These are phyloP conservation scores for Lophotis ruficrista DNA, from an alignment of 2,113 vertebrate genomes.

Conservation along the genomic window DNA sequence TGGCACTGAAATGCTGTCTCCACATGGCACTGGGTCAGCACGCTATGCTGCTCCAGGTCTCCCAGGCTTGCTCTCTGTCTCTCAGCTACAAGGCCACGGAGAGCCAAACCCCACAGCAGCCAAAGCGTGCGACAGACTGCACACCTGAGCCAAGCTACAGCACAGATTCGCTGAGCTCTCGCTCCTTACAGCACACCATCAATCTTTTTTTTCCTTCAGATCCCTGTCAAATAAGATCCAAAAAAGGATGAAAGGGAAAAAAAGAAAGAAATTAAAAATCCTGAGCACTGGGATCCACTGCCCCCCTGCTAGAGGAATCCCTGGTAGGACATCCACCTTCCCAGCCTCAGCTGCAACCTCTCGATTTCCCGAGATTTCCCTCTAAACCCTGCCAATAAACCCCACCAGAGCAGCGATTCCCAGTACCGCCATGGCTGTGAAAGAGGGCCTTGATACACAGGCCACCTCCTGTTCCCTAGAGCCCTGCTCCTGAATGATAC, in stretches of 20 bases:
- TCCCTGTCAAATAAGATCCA: background rate
- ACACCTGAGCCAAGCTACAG: background rate
- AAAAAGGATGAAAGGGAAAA: background rate
- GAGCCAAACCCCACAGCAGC: background rate
- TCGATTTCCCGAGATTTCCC: background rate
- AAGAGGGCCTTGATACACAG: slow-evolving; percentile 23
- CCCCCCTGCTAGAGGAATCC: background rate
- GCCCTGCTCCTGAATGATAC: background rate
- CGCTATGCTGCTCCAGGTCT: background rate
- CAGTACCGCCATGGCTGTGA: background rate
- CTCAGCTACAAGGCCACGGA: background rate
- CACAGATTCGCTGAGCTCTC: fast-evolving
- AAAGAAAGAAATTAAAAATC: background rate
- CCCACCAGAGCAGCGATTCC: background rate
- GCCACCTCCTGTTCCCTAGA: slow-evolving; percentile 28
- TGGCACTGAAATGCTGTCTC: background rate
- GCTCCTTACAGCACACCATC: background rate
- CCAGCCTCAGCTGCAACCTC: background rate
- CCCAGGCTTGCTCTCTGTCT: background rate
- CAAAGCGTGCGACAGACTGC: background rate
- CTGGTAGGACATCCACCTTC: background rate
- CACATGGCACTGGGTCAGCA: background rate
- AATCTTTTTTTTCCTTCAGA: background rate
- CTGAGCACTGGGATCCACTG: background rate
- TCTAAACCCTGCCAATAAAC: background rate